Base-by-base conservation (phyloP, 1,140 invertebrate genomes). In the Periplaneta americana region DNA sequence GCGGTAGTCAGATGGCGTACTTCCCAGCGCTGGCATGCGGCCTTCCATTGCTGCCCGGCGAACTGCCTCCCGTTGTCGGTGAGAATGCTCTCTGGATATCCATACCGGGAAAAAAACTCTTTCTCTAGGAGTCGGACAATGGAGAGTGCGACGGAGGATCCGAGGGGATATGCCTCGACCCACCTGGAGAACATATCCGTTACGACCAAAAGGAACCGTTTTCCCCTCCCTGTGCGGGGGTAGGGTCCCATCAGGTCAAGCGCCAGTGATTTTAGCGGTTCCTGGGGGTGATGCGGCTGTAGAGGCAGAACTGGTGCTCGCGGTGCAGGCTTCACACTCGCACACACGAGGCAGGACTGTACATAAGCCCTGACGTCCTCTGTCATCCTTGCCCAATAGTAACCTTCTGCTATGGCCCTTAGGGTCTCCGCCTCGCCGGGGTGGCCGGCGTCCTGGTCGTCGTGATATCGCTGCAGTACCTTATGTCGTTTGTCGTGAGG, bases 41-140 rank as follows among this genome's bases (percentile, higher is more conserved):
- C 80, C 1, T 28, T 13, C 80, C 85, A 83, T 35, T 77, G 18
- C 0, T 83, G 0, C 31, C 83, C 82, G 0, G 22, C 57, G 80
- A 87, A 86, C 35, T 86, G 83, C 0, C 81, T 83, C 0, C 84
- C 85, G 75, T 87, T 87, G 82, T 86, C 85, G 0, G 82, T 78
- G 0, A 86, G 82, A 9, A 87, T 74, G 4, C 75, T 77, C 10
- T 76, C 34, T 0, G 85, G 84, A 75, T 84, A 84, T n/a, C 85
- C 86, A 82, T 83, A 86, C 2, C 85, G 76, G 8, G 83, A 37
- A 81, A 86, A 87, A 10, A 86, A 78, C 31, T 86, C 84, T 13
- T 82, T 80, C 32, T 85, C 84, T 17, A 85, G 32, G 15, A 77
- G 80, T 5, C 39, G 34, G 1, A 80, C 80, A 22, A 85, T 85